phyloP scores from a whole-genome alignment of 2,113 vertebrate species.

The Micronycteris hirsuta region DNA sequence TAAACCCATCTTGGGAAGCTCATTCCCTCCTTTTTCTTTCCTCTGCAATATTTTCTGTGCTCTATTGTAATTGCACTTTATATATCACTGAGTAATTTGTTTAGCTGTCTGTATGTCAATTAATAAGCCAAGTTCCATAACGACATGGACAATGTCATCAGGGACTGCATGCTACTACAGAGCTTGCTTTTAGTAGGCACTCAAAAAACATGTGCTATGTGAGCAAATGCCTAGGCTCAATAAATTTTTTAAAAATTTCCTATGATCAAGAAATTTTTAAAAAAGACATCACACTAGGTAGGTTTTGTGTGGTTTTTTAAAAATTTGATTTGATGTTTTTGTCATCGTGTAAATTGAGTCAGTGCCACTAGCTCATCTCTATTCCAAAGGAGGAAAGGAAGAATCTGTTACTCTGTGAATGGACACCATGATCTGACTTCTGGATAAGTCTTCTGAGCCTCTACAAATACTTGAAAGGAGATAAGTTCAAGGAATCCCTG shows the following conservation, averaged over 20 bases:
- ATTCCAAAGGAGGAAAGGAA: background rate
- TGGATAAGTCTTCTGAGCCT: background rate
- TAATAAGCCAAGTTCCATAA: background rate
- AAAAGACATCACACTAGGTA: background rate
- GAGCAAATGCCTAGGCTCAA: background rate
- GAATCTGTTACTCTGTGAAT: background rate
- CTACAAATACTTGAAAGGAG: background rate
- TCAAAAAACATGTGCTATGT: background rate
- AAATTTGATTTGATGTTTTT: background rate
- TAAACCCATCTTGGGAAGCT: background rate
- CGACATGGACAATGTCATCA: background rate
- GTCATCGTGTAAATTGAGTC: background rate
- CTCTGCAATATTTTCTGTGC: background rate
- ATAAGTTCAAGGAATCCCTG: slow-evolving; percentile 5
- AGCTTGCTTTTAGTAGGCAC: background rate
- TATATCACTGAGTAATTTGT: background rate
- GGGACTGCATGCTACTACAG: background rate
- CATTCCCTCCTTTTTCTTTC: background rate
- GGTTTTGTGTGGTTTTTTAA: background rate
- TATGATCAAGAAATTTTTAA: background rate
- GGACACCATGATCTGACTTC: background rate
- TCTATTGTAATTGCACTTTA: background rate
- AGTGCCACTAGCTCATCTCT: background rate
- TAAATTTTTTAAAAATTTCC: background rate
- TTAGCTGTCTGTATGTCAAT: background rate